Conservation (phyloP, 1,140 invertebrate species). For the Drosophila sturtevanti region DNA sequence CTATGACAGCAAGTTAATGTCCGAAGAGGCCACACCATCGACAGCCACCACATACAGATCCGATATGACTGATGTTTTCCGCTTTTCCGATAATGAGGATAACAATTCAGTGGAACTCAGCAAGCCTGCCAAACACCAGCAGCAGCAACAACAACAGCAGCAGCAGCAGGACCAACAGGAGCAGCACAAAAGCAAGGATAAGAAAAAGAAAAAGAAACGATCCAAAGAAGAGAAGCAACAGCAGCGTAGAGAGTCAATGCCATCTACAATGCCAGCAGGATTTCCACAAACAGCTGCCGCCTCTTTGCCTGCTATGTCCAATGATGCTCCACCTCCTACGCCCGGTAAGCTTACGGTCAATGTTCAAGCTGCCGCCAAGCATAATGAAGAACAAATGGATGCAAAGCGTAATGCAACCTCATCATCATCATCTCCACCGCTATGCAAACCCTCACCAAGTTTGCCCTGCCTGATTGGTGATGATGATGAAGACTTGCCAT, state of each 20-base stretch:
- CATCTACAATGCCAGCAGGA: conserved; percentile 48
- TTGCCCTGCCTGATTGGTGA: conserved; percentile 76
- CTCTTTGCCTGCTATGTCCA: background rate
- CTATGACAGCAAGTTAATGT: conserved; percentile 76
- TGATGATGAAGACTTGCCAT: conserved; percentile 60
- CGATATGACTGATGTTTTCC: conserved; percentile 82
- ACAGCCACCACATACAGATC: conserved; percentile 77
- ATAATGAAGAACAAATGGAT: conserved; percentile 53
- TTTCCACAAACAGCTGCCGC: conserved; percentile 14
- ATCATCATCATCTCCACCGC: conserved; percentile 45
- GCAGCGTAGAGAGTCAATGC: conserved; percentile 85
- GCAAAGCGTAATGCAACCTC: conserved; percentile 29
- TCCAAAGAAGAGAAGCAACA: conserved; percentile 89
- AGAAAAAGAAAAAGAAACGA: conserved; percentile 92
- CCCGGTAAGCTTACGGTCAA: conserved; percentile 71
- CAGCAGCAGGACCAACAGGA: conserved; percentile 33
- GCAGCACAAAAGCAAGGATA: conserved; percentile 86
- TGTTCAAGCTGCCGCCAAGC: conserved; percentile 67
- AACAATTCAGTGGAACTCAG: conserved; percentile 55
- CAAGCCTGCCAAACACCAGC: conserved; percentile 26
- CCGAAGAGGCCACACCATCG: conserved; percentile 76
- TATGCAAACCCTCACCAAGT: conserved; percentile 79
- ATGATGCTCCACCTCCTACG: conserved; percentile 6
- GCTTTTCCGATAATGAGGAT: conserved; percentile 84
- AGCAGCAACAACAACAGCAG: conserved; percentile 31